phyloP scores from a whole-genome alignment of 2,113 vertebrate species.

The Anseranas semipalmata region DNA sequence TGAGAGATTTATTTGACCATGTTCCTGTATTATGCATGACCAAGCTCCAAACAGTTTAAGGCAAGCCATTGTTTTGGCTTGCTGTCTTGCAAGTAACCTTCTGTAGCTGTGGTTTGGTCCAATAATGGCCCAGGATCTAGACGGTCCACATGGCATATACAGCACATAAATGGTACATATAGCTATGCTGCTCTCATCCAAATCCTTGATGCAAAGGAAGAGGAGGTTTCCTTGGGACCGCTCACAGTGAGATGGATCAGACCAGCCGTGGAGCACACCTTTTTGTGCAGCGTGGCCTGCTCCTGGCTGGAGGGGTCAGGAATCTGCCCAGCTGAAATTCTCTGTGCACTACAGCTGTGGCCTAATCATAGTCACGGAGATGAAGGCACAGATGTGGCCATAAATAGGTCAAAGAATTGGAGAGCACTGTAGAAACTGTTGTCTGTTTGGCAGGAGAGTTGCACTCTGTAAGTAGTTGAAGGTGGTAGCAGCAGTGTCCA shows the following conservation, averaged over 20 bases:
- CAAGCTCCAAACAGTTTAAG: not conserved
- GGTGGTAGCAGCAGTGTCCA: not conserved
- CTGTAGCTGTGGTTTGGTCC: not conserved
- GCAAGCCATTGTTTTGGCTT: not conserved
- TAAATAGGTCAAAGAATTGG: not conserved
- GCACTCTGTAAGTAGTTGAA: not conserved
- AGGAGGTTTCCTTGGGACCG: not conserved
- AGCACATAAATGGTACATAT: accelerated
- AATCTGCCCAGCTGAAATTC: not conserved
- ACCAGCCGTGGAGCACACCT: not conserved
- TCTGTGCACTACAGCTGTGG: not conserved
- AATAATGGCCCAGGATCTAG: not conserved
- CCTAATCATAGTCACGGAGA: not conserved
- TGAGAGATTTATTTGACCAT: not conserved
- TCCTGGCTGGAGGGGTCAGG: not conserved
- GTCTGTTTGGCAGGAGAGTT: not conserved
- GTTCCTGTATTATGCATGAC: not conserved
- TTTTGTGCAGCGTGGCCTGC: not conserved
- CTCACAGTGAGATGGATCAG: not conserved
- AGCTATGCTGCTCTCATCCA: not conserved
- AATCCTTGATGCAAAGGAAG: not conserved
- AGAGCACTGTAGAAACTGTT: not conserved
- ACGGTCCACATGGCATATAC: not conserved
- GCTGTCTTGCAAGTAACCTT: not conserved
- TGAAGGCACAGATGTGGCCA: not conserved